Base-by-base conservation (phyloP, 2,888 invertebrate species). In the Andrena hattorfiana region DNA sequence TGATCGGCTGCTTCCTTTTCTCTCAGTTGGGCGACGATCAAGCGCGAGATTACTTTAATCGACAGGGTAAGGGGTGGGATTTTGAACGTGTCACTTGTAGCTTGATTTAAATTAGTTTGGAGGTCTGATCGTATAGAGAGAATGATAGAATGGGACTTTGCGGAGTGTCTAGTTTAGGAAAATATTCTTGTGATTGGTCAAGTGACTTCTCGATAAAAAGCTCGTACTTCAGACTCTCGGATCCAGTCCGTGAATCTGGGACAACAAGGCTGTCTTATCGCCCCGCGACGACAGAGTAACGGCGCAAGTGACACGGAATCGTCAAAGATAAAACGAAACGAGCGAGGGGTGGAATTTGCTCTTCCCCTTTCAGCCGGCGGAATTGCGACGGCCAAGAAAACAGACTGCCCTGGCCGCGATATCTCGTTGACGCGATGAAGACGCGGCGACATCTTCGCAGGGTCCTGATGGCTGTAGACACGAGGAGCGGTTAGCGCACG, bases 351-450 rank as follows among this genome's bases (percentile, higher is more conserved):
- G 26, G 66, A 67, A 71, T 71, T 71, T 68, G 62, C 63, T 60
- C 28, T 67, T 62, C 56, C 49, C 23, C 35, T 66, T 48, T n/a
- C 59, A 6, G 20, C 10, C 1, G 42, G 63, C 68, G 62, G 56
- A 66, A 51, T 51, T 20, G 13, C 49, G 54, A 20, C 8, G 10
- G 5, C 54, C 48, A 48, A 35, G 63, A 63, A 68, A 68, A 69
- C 68, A 73, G 64, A 79, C 79, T 54, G 73, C 32, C 42, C 51
- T 26, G 51, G 13, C 10, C 23, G 56, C 16, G 35, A 67, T 10
- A 67, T 10, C 16, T 30, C 66, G 72, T 78, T 83, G 89, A 88
- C 87, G 83, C 81, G 86, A 89, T 79, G 89, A 89, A 89, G 88
- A 87, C 84, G 82, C 84, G 85, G 81, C 83, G 85, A 86, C 70